A percentile compares a stretch with the other conserved stretches of the same genome.
phyloP scores from a whole-genome alignment of 2,888 invertebrate species.

The Synanthedon formicaeformis region DNA sequence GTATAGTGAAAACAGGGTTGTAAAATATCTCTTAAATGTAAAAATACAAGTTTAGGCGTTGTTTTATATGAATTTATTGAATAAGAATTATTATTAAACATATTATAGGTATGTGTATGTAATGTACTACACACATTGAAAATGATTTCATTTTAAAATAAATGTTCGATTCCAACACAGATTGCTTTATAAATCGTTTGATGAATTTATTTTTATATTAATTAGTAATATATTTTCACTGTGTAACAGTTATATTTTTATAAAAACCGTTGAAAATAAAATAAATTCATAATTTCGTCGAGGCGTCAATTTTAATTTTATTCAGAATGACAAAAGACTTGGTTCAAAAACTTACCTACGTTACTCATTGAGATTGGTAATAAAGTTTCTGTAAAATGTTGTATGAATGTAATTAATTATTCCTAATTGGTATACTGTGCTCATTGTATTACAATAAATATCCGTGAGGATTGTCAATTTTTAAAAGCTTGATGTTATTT shows the following conservation, averaged over 20 bases:
- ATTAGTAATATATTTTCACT: constrained; percentile 33
- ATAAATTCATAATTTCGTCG: not conserved
- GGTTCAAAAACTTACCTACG: constrained; percentile 22
- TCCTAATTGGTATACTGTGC: constrained; percentile 57
- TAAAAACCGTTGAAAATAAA: not conserved
- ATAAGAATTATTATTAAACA: constrained; percentile 30
- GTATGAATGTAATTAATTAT: constrained; percentile 30
- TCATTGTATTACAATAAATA: constrained; percentile 56
- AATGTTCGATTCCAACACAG: constrained; percentile 35
- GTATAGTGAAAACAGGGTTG: constrained; percentile 71
- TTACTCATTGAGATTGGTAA: not conserved
- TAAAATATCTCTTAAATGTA: constrained; percentile 67
- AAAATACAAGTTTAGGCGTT: constrained; percentile 58
- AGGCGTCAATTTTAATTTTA: no score
- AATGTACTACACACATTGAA: no score
- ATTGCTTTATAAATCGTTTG: constrained; percentile 12
- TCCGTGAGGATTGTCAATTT: constrained; percentile 62
- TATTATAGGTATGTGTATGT: no score
- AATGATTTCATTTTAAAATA: constrained; percentile 30
- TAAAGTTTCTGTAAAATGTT: constrained; percentile 19
- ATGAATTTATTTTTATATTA: constrained; percentile 37
- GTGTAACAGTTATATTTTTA: constrained; percentile 8
- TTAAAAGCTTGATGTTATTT: constrained; percentile 66
- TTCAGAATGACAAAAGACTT: constrained; percentile 2
- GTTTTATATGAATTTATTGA: constrained; percentile 60